These are phyloP conservation scores for Tinea pellionella DNA, from an alignment of 2,888 invertebrate species.

Conservation along the genomic window DNA sequence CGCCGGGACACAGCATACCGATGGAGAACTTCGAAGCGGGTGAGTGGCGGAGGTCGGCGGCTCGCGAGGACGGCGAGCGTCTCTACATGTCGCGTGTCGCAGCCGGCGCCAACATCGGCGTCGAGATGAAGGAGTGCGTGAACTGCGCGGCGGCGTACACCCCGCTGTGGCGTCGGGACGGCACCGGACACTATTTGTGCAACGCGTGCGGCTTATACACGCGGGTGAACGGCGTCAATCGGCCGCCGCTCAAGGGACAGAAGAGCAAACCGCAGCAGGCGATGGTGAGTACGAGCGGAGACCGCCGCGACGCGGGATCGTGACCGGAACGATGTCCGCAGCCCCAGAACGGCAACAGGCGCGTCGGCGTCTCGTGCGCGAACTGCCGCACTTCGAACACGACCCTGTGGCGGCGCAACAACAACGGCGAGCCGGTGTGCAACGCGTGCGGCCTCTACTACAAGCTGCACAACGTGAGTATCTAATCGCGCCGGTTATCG, in stretches of 20 bases:
- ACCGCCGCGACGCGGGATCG: slow-evolving; percentile 79
- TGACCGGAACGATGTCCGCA: slow-evolving; percentile 87
- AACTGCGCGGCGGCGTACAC: slow-evolving; percentile 94
- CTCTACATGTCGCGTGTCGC: slow-evolving; percentile 57
- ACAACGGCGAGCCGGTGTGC: slow-evolving; percentile 95
- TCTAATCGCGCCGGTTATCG: slow-evolving; percentile 61
- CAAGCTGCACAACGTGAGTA: slow-evolving; percentile 84
- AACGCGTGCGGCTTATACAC: slow-evolving; percentile 98
- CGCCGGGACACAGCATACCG: slow-evolving; percentile 24
- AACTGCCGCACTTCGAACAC: slow-evolving; percentile 95
- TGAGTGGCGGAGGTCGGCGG: too few relatives aligned
- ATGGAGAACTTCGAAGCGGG: slow-evolving; percentile 65
- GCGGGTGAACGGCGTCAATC: slow-evolving; percentile 77
- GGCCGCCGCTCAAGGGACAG: slow-evolving; percentile 76
- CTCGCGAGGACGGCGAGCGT: too few relatives aligned
- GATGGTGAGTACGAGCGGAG: slow-evolving; percentile 59
- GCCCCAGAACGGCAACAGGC: slow-evolving; percentile 71
- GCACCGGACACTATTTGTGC: slow-evolving; percentile 98
- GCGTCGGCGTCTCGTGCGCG: slow-evolving; percentile 88
- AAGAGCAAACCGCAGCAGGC: slow-evolving; percentile 74
- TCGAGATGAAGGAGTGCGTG: slow-evolving; percentile 85
- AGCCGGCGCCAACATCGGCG: neutral
- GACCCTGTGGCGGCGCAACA: slow-evolving; percentile 96
- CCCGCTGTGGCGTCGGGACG: slow-evolving; percentile 95
- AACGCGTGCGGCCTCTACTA: slow-evolving; percentile 98